Evolutionary conservation across 1,140 invertebrate species (phyloP).

Genomic region (Trachymyrmex cornetzi): DNA sequence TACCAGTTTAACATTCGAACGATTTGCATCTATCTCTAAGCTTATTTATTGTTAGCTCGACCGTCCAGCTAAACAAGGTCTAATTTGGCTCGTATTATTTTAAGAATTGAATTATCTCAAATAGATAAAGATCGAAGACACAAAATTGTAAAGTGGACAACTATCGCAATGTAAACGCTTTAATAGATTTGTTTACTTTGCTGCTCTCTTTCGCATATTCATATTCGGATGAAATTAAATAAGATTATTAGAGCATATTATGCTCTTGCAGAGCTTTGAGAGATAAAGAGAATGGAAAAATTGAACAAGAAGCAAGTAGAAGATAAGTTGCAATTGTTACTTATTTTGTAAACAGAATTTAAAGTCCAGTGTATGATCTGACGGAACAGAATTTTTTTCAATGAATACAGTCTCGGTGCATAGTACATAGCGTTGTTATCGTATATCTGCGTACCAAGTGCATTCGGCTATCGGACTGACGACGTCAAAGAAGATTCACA

Average conservation of each 20-base stretch:
- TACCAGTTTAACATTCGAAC: not conserved
- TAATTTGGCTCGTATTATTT: not conserved
- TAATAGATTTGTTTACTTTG: constrained; percentile 36
- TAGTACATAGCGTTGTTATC: constrained; percentile 12
- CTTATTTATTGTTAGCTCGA: not conserved
- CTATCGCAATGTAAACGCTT: not conserved
- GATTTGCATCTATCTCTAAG: not conserved
- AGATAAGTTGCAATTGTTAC: not conserved
- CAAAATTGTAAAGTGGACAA: not conserved
- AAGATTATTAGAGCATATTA: too few relatives aligned
- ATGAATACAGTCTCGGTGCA: not conserved
- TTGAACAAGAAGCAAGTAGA: not conserved
- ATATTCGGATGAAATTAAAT: not conserved
- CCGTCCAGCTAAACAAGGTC: not conserved
- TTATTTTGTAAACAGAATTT: constrained; percentile 11
- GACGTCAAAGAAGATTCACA: constrained; percentile 10
- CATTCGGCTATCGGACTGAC: constrained; percentile 9
- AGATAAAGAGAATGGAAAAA: not conserved
- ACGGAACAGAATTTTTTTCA: not conserved
- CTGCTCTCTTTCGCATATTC: not conserved
- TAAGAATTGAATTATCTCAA: constrained; percentile 1
- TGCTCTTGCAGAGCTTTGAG: not conserved
- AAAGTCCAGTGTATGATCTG: not conserved
- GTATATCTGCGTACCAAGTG: constrained; percentile 21
- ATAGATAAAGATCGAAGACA: not conserved